Percentiles rank a stretch among this genome's conserved stretches.
Evolutionary conservation across 2,888 invertebrate species (phyloP).

Genomic region (Spodoptera littoralis): DNA sequence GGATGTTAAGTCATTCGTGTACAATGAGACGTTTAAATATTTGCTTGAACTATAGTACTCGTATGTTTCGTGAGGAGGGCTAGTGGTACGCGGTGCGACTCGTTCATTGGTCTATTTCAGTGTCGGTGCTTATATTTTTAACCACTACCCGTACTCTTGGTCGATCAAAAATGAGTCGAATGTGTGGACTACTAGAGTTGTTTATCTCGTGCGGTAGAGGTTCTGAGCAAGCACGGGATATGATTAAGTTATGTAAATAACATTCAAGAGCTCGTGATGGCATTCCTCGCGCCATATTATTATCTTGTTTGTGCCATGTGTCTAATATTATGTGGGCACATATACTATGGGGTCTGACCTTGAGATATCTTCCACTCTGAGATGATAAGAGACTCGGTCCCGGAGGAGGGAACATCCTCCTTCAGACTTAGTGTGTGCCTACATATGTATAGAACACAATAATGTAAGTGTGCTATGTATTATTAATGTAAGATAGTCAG

Average conservation of each 20-base stretch:
- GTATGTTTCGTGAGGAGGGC: constrained; percentile 25
- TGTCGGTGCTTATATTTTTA: constrained; percentile 41
- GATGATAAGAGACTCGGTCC: background rate
- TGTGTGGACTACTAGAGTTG: constrained; percentile 12
- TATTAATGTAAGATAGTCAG: no score
- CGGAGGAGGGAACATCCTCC: no score
- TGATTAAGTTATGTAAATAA: constrained; percentile 35
- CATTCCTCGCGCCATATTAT: constrained; percentile 6
- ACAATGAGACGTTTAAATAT: no score
- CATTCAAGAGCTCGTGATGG: constrained; percentile 12
- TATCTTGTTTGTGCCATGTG: constrained; percentile 5
- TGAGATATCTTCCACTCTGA: constrained; percentile 7
- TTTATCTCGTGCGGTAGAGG: constrained; percentile 3
- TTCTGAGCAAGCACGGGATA: background rate
- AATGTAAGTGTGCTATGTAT: no score
- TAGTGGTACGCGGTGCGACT: constrained; percentile 19
- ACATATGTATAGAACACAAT: no score
- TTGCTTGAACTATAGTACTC: background rate
- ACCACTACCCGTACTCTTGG: constrained; percentile 1
- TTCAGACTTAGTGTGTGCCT: no score
- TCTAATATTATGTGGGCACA: background rate
- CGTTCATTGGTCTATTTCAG: constrained; percentile 32
- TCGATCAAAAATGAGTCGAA: constrained; percentile 35
- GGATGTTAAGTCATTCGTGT: no score
- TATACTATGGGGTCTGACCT: constrained; percentile 11